Base-by-base conservation (phyloP, 2,797 vertebrate species). In the Harpagifer antarcticus region DNA sequence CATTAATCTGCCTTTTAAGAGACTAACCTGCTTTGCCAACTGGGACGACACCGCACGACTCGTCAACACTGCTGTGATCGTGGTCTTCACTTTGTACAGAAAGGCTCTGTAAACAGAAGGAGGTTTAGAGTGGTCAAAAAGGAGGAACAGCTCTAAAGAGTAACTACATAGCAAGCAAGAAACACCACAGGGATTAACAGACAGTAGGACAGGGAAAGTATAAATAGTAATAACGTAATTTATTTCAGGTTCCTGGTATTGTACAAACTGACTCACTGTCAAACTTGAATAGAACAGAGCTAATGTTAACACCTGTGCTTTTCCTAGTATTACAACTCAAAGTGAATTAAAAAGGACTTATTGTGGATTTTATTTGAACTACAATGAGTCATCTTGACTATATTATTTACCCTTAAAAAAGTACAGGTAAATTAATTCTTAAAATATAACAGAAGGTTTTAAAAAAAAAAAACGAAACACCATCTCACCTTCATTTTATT, bases 401-500 rank as follows among this genome's bases (percentile, higher is more conserved):
- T 2, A 68, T 54, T 68, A 68, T 54, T 68, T 59, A 7, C 3
- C 60, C 9, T 54, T 8, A 7, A 62, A 49, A 65, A 10, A 68
- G 33, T 59, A 37, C 33, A 33, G 9, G 8, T 42, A 19, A 33
- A 58, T 55, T 0, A 33, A 52, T 20, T 37, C 7, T 48, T 42
- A 4, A 50, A 49, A 59, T 59, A 3, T 47, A 23, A 50, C 5
- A 0, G 11, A 54, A 3, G 3, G 8, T 47, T 54, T 65, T 1
- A 66, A 37, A 23, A 2, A 62, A 56, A 15, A 66, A 85, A 58
- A 9, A 42, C 33, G 1, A 37, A 37, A 37, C 47, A 65, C 60
- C 47, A 64, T 44, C 70, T 52, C 89, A 99, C 98, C 96, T 96
- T 96, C 72, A 96, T 93, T 81, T 95, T 95, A 75, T 93, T 94